Percentiles rank a stretch among this genome's conserved stretches.
These are phyloP conservation scores for Eulemur rubriventer DNA, from an alignment of 2,797 vertebrate genomes.

Conservation along the genomic window DNA sequence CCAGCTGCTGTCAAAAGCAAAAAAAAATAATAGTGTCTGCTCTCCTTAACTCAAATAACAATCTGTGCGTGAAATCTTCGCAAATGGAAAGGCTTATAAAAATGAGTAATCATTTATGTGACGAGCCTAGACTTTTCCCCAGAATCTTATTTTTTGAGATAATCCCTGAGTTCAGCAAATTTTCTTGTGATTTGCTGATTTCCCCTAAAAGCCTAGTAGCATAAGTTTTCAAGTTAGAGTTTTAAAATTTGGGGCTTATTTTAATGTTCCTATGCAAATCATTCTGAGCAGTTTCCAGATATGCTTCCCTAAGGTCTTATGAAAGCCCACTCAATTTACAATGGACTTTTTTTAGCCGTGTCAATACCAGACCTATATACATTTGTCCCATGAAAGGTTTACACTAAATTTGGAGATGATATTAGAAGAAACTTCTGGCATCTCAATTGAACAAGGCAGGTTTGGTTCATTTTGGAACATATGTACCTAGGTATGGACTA, in stretches of 20 bases:
- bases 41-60: not conserved
- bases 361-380: not conserved
- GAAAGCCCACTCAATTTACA: not conserved
- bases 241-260: not conserved
- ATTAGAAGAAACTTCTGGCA: not conserved
- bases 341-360: not conserved
- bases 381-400: not conserved
- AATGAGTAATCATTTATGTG: not conserved
- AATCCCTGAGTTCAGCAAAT: not conserved
- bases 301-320: not conserved
- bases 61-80: not conserved
- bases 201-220: not conserved
- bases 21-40: not conserved
- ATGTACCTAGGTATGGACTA: not conserved
- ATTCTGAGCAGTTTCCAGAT: not conserved
- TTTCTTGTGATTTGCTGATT: slow-evolving; percentile 23
- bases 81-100: not conserved
- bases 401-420: not conserved
- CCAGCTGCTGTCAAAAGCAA: not conserved
- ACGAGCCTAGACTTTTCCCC: not conserved
- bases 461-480: not conserved
- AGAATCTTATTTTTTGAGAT: not conserved
- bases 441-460: not conserved
- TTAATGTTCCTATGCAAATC: not conserved
- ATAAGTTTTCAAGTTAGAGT: not conserved